phyloP scores from a whole-genome alignment of 2,113 vertebrate species.

The Hippocampus comes region DNA sequence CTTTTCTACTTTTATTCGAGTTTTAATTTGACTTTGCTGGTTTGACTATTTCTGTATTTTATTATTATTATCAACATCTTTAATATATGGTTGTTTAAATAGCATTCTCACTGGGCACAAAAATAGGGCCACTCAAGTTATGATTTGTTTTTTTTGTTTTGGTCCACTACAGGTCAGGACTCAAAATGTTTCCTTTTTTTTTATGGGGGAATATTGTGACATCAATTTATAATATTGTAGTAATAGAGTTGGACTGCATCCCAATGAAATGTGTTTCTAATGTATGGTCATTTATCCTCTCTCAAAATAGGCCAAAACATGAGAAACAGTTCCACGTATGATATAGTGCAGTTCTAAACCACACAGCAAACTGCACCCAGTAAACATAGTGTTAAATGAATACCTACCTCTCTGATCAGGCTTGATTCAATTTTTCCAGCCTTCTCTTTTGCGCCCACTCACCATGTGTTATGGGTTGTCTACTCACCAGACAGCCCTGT shows the following conservation, averaged over 20 bases:
- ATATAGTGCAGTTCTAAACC: background rate
- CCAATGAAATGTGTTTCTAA: background rate
- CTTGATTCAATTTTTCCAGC: slow-evolving; percentile 30
- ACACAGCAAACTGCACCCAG: background rate
- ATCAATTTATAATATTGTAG: background rate
- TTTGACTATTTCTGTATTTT: too few relatives aligned
- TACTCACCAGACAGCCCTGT: slow-evolving; percentile 35
- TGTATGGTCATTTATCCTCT: background rate
- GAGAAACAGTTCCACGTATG: background rate
- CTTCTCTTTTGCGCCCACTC: slow-evolving; percentile 11
- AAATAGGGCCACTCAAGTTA: too few relatives aligned
- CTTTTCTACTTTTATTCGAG: background rate
- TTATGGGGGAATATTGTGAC: background rate
- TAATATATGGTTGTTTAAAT: too few relatives aligned
- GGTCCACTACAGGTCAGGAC: background rate
- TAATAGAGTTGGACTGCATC: background rate
- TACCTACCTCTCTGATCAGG: background rate
- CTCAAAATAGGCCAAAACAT: background rate
- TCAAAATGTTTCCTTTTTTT: background rate
- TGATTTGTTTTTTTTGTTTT: too few relatives aligned
- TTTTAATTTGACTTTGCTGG: background rate
- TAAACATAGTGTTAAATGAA: background rate
- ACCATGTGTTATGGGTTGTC: background rate
- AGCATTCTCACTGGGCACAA: too few relatives aligned
- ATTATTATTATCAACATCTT: too few relatives aligned